A percentile compares a stretch with the other conserved stretches of the same genome.
Conservation (phyloP, 2,888 invertebrate species). For the Meteorus cinctellus region DNA sequence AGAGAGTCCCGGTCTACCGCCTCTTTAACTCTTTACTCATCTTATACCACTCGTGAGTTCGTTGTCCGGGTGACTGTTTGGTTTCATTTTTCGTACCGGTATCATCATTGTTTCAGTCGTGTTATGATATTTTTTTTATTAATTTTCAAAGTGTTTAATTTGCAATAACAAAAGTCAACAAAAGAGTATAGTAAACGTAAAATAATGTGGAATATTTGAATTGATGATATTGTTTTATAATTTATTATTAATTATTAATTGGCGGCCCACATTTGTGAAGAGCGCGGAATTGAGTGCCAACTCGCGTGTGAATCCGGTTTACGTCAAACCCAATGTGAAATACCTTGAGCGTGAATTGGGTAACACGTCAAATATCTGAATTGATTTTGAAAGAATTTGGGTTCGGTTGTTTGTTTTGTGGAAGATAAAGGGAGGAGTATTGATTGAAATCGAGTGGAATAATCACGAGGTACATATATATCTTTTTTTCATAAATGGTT, state of each 20-base stretch:
- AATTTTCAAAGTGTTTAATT: not conserved
- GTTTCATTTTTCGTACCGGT: not conserved
- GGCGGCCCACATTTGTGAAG: conserved; percentile 43
- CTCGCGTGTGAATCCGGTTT: conserved; percentile 60
- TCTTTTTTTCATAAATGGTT: no score
- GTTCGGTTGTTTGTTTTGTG: conserved; percentile 6
- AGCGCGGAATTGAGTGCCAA: conserved; percentile 49
- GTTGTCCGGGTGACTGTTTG: conserved; percentile 63
- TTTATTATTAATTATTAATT: conserved; percentile 40
- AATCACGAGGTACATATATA: not conserved
- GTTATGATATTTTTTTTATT: not conserved
- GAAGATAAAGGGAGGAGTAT: not conserved
- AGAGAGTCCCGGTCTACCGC: conserved; percentile 59
- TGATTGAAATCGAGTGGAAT: not conserved
- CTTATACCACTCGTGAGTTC: conserved; percentile 66
- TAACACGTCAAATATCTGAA: not conserved
- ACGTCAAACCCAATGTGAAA: conserved; percentile 37
- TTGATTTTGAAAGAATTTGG: not conserved
- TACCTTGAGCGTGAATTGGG: conserved; percentile 16
- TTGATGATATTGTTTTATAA: not conserved
- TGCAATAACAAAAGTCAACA: not conserved
- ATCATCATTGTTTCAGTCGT: not conserved
- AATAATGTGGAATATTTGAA: conserved; percentile 8
- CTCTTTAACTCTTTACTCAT: conserved; percentile 54
- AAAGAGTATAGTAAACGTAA: not conserved